Evolutionary conservation across 1,140 invertebrate genomes (phyloP), one percentile per base, ranked within the genome.

Genomic region (Pogonus chalceus): DNA sequence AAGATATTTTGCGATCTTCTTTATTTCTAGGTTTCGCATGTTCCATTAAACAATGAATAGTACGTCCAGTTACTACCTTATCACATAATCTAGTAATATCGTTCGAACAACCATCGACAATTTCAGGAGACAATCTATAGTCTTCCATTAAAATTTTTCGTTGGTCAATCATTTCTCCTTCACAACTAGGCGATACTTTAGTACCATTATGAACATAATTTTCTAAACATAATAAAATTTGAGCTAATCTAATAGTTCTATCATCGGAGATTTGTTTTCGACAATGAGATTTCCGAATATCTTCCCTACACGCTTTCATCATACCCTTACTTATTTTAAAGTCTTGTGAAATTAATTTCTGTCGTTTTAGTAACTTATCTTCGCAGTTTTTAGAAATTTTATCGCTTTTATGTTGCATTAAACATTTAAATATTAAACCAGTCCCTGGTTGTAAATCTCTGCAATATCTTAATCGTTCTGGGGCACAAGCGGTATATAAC

Each of bases 11-110:
- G 70, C 71, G n/a, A 31, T 77, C 76, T 47, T 76, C 71, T 56
- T 76, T 76, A 35, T 75, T 72, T 54, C 79, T 81, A 22, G 77
- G 73, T 59, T 83, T 79, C 2, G 91, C 87, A 72, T 93, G 85
- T 50, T 90, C 86, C 92, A 99, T 94, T 39, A 99, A 72, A 69
- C 96, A 99, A 71, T 98, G 95, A 58, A 99, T 85, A 0, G 93
- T 96, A 65, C 85, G 84, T 0, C 92, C 92, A 22, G 84, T 87
- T 52, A 82, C 68, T 2, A 56, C 9, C 14, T 79, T 78, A 57
- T 75, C 79, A 66, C 88, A 91, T 65, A 84, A 84, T 20, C 69
- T 78, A 23, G 76, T 73, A 54, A 96, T 93, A 67, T 97, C 95
- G 59, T 84, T 79, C 1, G 87, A 83, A 74, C 96, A 99, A 26